phyloP scores from a whole-genome alignment of 2,113 vertebrate genomes.

The Melozone crissalis region DNA sequence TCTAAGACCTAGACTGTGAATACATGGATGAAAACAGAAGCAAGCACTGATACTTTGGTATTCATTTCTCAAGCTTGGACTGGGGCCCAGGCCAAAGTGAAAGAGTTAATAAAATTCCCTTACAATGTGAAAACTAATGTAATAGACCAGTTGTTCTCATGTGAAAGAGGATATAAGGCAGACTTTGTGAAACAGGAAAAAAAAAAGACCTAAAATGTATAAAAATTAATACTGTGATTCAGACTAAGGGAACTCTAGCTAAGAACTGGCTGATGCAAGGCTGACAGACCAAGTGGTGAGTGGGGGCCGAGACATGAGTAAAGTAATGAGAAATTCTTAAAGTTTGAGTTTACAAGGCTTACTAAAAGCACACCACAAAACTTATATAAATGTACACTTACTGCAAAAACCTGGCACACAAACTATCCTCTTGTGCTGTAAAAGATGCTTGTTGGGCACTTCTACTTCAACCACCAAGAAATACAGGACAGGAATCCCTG shows the following conservation, averaged over 20 bases:
- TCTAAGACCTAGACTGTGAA: neutral
- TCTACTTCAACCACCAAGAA: neutral
- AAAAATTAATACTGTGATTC: neutral
- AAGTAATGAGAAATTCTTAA: neutral
- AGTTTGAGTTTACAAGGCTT: neutral
- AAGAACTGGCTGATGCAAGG: neutral
- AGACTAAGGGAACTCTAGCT: neutral
- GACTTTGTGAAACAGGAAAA: neutral
- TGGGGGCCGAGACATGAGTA: neutral
- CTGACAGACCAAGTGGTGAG: neutral
- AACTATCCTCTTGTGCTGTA: neutral
- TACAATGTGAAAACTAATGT: neutral
- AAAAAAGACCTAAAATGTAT: neutral
- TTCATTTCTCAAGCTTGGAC: neutral
- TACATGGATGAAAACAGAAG: neutral
- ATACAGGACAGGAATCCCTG: neutral
- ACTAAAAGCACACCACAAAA: neutral
- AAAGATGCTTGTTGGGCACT: neutral
- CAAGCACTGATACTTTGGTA: neutral
- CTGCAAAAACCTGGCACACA: neutral
- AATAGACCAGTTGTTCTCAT: constrained; percentile 16
- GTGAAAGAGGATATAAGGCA: neutral
- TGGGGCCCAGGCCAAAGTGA: neutral
- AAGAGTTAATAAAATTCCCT: constrained; percentile 20
- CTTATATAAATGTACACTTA: neutral